phyloP scores from a whole-genome alignment of 1,140 invertebrate species.

The Neoseiulus cucumeris region DNA sequence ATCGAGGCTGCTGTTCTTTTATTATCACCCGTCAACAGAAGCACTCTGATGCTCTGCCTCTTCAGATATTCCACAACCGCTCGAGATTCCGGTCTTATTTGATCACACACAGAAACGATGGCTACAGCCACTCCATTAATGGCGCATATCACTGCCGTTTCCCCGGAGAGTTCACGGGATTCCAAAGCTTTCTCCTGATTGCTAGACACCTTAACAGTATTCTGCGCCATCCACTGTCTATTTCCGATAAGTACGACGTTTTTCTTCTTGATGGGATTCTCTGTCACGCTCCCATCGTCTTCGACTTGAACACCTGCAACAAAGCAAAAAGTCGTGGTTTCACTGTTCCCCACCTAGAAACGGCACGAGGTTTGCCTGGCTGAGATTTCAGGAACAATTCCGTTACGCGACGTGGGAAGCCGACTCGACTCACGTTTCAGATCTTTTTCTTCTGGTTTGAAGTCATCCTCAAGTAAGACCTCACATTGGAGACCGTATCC shows the following conservation, averaged over 20 bases:
- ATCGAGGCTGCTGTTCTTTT: conserved; percentile 84
- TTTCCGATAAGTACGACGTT: conserved; percentile 68
- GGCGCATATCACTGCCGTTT: conserved; percentile 72
- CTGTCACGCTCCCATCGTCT: neutral
- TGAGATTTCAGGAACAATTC: no score
- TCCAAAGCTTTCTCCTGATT: conserved; percentile 53
- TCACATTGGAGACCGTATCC: neutral
- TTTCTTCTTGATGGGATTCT: neutral
- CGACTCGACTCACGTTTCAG: no score
- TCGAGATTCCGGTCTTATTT: conserved; percentile 78
- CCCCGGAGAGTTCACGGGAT: conserved; percentile 62
- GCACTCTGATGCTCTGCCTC: conserved; percentile 75
- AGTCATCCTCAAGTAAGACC: neutral
- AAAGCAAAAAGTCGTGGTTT: no score
- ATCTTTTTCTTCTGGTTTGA: no score
- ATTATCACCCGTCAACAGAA: conserved; percentile 92
- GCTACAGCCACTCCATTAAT: conserved; percentile 55
- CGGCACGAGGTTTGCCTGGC: no score
- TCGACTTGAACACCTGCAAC: neutral
- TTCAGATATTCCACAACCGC: conserved; percentile 78
- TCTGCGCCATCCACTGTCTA: conserved; percentile 85
- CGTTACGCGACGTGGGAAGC: no score
- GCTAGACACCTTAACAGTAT: conserved; percentile 53
- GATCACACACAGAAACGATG: conserved; percentile 73
- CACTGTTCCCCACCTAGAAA: no score